Evolutionary conservation across 1,140 invertebrate species (phyloP).

Genomic region (Halesus radiatus): DNA sequence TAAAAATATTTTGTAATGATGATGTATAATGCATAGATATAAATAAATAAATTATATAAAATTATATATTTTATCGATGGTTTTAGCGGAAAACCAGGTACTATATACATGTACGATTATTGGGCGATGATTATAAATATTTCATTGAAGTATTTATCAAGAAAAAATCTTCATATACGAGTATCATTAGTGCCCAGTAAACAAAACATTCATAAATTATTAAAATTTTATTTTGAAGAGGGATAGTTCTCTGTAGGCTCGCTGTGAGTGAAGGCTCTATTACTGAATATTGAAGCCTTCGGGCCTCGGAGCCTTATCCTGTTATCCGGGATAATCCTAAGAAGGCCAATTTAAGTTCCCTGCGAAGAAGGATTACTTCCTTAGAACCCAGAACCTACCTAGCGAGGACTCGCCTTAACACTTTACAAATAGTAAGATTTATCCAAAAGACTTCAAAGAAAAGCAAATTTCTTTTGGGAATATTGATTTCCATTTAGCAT

Average conservation of each 20-base stretch:
- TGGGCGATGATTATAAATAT: no score
- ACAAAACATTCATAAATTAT: no score
- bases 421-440: constrained; percentile 5
- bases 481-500: background rate
- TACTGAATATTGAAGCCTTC: constrained; percentile 21
- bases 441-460: background rate
- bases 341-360: constrained; percentile 52
- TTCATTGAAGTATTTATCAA: no score
- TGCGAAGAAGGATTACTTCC: constrained; percentile 45
- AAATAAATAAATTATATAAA: no score
- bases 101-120: no score
- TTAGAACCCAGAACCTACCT: constrained; percentile 5
- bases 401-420: background rate
- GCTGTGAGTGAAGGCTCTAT: constrained; percentile 7
- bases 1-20: no score
- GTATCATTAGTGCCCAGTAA: no score
- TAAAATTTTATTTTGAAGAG: no score
- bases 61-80: no score
- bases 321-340: constrained; percentile 49
- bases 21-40: no score
- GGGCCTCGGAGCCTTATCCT: constrained; percentile 43
- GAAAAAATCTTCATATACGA: no score
- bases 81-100: no score
- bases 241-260: background rate
- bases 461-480: background rate